phyloP scores from a whole-genome alignment of 1,140 invertebrate genomes.

The Drosophila elegans region DNA sequence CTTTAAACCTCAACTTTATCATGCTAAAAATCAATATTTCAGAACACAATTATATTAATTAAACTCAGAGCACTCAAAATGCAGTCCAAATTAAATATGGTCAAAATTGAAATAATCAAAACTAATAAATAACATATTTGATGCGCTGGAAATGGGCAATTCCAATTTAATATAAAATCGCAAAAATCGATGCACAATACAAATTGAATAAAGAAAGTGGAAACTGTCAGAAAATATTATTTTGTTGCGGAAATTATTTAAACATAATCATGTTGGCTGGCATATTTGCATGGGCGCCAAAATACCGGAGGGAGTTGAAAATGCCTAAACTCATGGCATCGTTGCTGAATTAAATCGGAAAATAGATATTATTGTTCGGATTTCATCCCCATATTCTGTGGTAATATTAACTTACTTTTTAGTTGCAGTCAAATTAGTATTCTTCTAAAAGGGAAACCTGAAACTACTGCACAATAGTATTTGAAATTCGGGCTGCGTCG shows the following conservation, averaged over 20 bases:
- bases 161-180: conserved; percentile 41
- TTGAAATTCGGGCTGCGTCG: not conserved
- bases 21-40: not conserved
- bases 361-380: conserved; percentile 38
- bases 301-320: conserved; percentile 8
- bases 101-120: conserved; percentile 52
- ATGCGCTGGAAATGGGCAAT: conserved; percentile 34
- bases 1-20: not conserved
- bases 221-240: conserved; percentile 54
- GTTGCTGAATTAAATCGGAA: conserved; percentile 38
- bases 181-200: not conserved
- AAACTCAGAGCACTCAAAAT: conserved; percentile 27
- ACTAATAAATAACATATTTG: conserved; percentile 46
- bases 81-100: conserved; percentile 26
- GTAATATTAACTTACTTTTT: not conserved
- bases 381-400: not conserved
- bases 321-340: conserved; percentile 11
- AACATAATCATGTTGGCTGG: conserved; percentile 50
- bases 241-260: conserved; percentile 71
- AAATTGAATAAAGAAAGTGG: conserved; percentile 11
- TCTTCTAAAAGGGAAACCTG: not conserved
- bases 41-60: conserved; percentile 51
- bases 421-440: not conserved
- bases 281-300: conserved; percentile 1
- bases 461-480: not conserved